Conservation (phyloP, 2,888 invertebrate genomes). For the Catotricha subobsoleta region DNA sequence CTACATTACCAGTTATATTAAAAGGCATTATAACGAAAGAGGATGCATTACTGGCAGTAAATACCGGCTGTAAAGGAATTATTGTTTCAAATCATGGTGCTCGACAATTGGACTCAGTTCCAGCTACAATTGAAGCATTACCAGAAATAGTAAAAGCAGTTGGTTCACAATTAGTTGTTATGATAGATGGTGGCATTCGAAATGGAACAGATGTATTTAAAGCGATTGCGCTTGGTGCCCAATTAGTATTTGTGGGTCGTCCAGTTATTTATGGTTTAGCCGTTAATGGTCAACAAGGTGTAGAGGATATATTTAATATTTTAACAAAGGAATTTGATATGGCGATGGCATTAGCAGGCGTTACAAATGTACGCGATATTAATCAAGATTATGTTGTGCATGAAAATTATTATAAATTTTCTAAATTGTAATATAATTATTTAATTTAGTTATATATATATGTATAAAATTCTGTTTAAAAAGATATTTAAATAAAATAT, state of each 20-base stretch:
- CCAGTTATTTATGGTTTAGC: slow-evolving; percentile 68
- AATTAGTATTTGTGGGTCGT: slow-evolving; percentile 74
- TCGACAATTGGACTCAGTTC: slow-evolving; percentile 70
- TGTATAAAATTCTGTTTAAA: neutral
- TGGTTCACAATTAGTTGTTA: slow-evolving; percentile 52
- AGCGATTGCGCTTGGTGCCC: slow-evolving; percentile 78
- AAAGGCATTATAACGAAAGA: slow-evolving; percentile 77
- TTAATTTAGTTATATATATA: too few relatives aligned
- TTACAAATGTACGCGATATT: slow-evolving; percentile 19
- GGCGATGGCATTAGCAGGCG: slow-evolving; percentile 54
- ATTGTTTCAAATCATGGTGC: slow-evolving; percentile 91
- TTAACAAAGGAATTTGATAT: slow-evolving; percentile 57
- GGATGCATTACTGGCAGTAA: slow-evolving; percentile 59
- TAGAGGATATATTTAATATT: slow-evolving; percentile 49
- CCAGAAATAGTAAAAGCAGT: slow-evolving; percentile 62
- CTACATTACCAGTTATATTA: slow-evolving; percentile 60
- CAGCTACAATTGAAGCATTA: slow-evolving; percentile 68
- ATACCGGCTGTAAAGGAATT: slow-evolving; percentile 59
- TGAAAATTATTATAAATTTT: slow-evolving; percentile 17
- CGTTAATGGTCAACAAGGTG: slow-evolving; percentile 60
- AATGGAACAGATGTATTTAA: slow-evolving; percentile 67
- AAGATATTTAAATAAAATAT: too few relatives aligned
- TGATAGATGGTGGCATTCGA: slow-evolving; percentile 71
- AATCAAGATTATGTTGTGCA: slow-evolving; percentile 5
- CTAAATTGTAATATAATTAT: slow-evolving; percentile 1